Conservation (phyloP, 2,888 invertebrate species). For the Palloptera scutellata region DNA sequence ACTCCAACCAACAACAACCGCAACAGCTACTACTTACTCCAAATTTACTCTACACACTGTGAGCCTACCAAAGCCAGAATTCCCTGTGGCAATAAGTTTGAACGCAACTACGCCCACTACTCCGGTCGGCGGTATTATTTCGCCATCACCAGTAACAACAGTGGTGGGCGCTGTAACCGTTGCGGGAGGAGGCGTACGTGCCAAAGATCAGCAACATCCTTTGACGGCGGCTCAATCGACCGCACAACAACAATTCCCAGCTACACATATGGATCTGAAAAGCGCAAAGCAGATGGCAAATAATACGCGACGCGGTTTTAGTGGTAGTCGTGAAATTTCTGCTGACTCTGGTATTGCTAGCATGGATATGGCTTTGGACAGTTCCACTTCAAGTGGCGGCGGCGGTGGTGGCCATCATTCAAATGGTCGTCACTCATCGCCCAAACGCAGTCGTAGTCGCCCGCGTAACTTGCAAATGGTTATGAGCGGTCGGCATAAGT, state of each 20-base stretch:
- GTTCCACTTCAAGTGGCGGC: conserved; percentile 44
- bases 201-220: conserved; percentile 50
- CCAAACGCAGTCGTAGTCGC: conserved; percentile 65
- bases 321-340: conserved; percentile 63
- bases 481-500: conserved; percentile 76
- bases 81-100: conserved; percentile 66
- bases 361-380: conserved; percentile 56
- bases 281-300: conserved; percentile 77
- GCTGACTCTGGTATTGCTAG: conserved; percentile 64
- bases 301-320: conserved; percentile 68
- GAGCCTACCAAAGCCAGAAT: conserved; percentile 79
- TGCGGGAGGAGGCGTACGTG: conserved; percentile 41
- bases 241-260: conserved; percentile 39
- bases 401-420: conserved; percentile 43
- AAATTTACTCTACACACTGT: conserved; percentile 76
- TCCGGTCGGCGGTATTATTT: conserved; percentile 47
- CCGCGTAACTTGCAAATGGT: conserved; percentile 79
- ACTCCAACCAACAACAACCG: conserved; percentile 50
- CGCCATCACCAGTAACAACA: conserved; percentile 42
- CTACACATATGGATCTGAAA: conserved; percentile 71
- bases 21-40: conserved; percentile 62
- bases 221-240: conserved; percentile 47
- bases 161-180: not conserved
- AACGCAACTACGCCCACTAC: conserved; percentile 53
- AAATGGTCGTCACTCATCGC: conserved; percentile 46